Conservation (phyloP, 2,888 invertebrate genomes). For the Magallana nippona region DNA sequence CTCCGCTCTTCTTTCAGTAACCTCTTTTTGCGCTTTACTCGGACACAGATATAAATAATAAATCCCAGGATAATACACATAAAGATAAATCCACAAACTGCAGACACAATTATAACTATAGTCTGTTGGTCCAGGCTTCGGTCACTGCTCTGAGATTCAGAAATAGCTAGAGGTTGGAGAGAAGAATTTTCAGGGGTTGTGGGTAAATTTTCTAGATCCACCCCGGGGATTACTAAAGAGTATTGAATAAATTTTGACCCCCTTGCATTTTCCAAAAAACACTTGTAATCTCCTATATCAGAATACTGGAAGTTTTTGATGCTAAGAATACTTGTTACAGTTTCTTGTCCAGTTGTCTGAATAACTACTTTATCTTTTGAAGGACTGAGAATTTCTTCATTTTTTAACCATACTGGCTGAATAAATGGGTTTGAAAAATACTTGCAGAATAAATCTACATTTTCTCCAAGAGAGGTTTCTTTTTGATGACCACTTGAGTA, state of each 20-base stretch:
- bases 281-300: conserved; percentile 70
- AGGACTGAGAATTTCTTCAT: conserved; percentile 57
- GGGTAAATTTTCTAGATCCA: conserved; percentile 56
- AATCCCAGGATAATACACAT: conserved; percentile 61
- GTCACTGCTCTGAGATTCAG: conserved; percentile 42
- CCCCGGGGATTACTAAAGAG: conserved; percentile 63
- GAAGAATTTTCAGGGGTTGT: conserved; percentile 41
- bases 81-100: conserved; percentile 69
- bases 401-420: conserved; percentile 67
- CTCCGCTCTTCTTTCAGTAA: conserved; percentile 66
- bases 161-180: conserved; percentile 28
- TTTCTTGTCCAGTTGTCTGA: conserved; percentile 50
- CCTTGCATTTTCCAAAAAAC: conserved; percentile 68
- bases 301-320: conserved; percentile 65
- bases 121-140: conserved; percentile 58
- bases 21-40: conserved; percentile 62
- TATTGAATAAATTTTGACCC: conserved; percentile 63
- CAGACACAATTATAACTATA: conserved; percentile 66
- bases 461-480: conserved; percentile 55
- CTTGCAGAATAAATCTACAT: conserved; percentile 66
- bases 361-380: conserved; percentile 60
- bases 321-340: conserved; percentile 60
- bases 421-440: conserved; percentile 69
- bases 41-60: conserved; percentile 59
- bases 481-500: conserved; percentile 66